Base-by-base conservation (phyloP, 64 coral and sea anemone genomes). In the Pocillopora damicornis region DNA sequence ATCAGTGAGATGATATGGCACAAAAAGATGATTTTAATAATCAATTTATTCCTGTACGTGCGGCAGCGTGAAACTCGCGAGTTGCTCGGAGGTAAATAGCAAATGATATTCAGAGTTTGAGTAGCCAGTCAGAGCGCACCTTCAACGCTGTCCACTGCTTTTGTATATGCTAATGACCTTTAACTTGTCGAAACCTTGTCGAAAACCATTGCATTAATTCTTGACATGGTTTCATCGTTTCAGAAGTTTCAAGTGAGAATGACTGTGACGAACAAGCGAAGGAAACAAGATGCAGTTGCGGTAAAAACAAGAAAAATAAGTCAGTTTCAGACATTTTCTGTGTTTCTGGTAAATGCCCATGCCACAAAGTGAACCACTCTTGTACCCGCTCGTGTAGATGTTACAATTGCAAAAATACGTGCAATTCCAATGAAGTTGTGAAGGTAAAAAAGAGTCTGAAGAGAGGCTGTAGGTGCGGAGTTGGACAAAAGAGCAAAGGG, bases 391-490 rank as follows among this genome's bases (percentile, higher is more conserved):
- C 35, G 61, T 77, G 86, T 61, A 36, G 30, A 65, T 78, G 86
- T 38, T 62, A 77, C 65, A 88, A 88, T 63, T 88, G 60, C 36
- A 88, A 77, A 37, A 88, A 88, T 76, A 17, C 22, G 10, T 34
- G 60, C 51, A 75, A 22, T 51, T 26, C 34, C 68, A 76, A 88
- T 60, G 60, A 73, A 61, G 20, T 36, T 60, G 60, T 61, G 36
- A 17, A 18, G 74, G 25, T 37, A 58, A 83, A 61, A 20, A 20
- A 69, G 9, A 18, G 23, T 8, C 23, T n/a, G 18, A 26, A 26
- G 35, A 78, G 61, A 77, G 86, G 86, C 11, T 88, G 86, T 63
- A 88, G 73, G 37, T 78, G 74, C 61, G 86, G 59, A 51, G 66
- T 74, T 18, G 23, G 12, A 63, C 74, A 11, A 17, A 45, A 87